phyloP scores from a whole-genome alignment of 1,140 invertebrate genomes.

The Periplaneta americana region DNA sequence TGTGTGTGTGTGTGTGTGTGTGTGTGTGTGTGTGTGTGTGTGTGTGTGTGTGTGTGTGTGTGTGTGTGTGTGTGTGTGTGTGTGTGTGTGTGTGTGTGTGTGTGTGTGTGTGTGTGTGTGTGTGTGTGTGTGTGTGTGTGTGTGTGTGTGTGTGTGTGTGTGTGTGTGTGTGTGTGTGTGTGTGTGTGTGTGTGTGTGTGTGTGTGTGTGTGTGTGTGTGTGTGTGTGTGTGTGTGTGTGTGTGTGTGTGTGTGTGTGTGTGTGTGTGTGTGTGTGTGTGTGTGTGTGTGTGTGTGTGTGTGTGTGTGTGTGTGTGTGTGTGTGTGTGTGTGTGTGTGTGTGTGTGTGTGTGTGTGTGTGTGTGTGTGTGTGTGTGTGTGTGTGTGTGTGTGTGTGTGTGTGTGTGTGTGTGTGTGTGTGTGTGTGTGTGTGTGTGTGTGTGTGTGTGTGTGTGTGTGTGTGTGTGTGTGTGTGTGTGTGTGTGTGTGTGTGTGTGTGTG shows the following conservation, averaged over 20 bases:
- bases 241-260: not conserved
- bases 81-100: too few relatives aligned
- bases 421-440: not conserved
- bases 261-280: not conserved
- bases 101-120: not conserved
- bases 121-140: not conserved
- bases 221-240: not conserved
- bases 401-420: not conserved
- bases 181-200: not conserved
- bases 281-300: not conserved
- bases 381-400: not conserved
- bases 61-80: too few relatives aligned
- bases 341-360: not conserved
- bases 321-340: not conserved
- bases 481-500: not conserved
- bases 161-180: not conserved
- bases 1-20: too few relatives aligned
- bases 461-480: not conserved
- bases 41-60: too few relatives aligned
- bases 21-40: too few relatives aligned
- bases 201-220: not conserved
- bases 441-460: not conserved
- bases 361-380: not conserved
- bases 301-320: not conserved
- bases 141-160: not conserved